These are phyloP conservation scores for Lophotriccus pileatus DNA, from an alignment of 2,797 vertebrate genomes.

Conservation along the genomic window DNA sequence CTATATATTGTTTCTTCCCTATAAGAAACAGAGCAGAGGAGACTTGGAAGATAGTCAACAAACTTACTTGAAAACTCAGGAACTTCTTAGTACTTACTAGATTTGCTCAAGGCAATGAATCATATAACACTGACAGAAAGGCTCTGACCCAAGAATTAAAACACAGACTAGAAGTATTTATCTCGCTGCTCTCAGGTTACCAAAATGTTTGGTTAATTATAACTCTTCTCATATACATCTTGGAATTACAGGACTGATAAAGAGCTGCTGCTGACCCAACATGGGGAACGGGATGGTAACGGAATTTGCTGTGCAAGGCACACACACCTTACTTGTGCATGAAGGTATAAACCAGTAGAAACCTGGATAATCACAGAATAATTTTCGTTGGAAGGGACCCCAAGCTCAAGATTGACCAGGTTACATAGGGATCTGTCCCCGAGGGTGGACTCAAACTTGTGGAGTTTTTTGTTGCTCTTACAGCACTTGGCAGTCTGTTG, in stretches of 20 bases:
- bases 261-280: accelerated
- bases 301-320: not conserved
- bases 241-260: not conserved
- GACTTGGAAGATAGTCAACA: not conserved
- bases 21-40: not conserved
- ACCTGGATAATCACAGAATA: not conserved
- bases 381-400: not conserved
- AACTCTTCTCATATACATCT: not conserved
- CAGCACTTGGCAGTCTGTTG: not conserved
- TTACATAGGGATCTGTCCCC: not conserved
- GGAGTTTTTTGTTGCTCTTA: not conserved
- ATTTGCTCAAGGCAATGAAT: not conserved
- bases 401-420: not conserved
- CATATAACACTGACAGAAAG: not conserved
- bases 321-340: too few species aligned
- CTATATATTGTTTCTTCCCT: not conserved
- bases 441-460: not conserved
- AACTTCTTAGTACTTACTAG: not conserved
- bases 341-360: not conserved
- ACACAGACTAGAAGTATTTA: not conserved
- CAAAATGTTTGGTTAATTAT: not conserved
- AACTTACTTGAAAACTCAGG: constrained; percentile 7
- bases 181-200: not conserved
- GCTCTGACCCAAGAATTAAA: not conserved
- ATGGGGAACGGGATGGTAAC: accelerated